Percentiles rank a stretch among this genome's conserved stretches.
Evolutionary conservation across 2,888 invertebrate genomes (phyloP).

Genomic region (Drosophila peninsularis): DNA sequence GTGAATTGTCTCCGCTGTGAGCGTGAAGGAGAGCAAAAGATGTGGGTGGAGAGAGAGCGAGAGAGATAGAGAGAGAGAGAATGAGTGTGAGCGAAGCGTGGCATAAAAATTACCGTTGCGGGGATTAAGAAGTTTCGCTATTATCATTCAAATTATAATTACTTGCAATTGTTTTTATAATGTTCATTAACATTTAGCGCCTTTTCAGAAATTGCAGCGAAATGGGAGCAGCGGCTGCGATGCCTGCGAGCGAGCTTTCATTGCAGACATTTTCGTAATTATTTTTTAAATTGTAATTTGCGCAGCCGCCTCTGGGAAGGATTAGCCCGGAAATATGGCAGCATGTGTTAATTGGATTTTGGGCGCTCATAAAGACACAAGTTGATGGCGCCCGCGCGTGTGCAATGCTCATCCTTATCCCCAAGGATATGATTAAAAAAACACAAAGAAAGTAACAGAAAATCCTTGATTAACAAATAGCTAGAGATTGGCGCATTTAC

Average conservation of each 20-base stretch:
- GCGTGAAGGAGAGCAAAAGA: slow-evolving; percentile 3
- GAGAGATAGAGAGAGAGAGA: background rate
- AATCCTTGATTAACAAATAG: background rate
- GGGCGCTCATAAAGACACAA: slow-evolving; percentile 59
- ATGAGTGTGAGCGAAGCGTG: slow-evolving; percentile 8
- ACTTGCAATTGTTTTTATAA: slow-evolving; percentile 80
- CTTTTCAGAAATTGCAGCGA: slow-evolving; percentile 71
- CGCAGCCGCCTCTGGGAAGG: slow-evolving; percentile 63
- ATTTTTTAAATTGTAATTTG: slow-evolving; percentile 79
- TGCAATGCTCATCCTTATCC: slow-evolving; percentile 4
- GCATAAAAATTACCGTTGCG: slow-evolving; percentile 78
- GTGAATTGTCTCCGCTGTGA: slow-evolving; percentile 56
- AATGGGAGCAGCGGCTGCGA: slow-evolving; percentile 45
- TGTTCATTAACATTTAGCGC: slow-evolving; percentile 79
- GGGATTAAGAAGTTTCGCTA: slow-evolving; percentile 80
- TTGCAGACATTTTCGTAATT: slow-evolving; percentile 77
- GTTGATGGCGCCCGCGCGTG: slow-evolving; percentile 22
- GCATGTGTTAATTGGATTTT: slow-evolving; percentile 77
- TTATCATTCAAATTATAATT: slow-evolving; percentile 81
- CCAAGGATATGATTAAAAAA: background rate
- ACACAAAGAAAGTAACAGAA: background rate
- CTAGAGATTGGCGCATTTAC: background rate
- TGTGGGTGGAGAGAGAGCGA: background rate
- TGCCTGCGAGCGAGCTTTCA: slow-evolving; percentile 52
- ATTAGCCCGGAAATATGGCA: slow-evolving; percentile 63